Conservation (phyloP, 1,140 invertebrate genomes). For the Philopotamus ludificatus region DNA sequence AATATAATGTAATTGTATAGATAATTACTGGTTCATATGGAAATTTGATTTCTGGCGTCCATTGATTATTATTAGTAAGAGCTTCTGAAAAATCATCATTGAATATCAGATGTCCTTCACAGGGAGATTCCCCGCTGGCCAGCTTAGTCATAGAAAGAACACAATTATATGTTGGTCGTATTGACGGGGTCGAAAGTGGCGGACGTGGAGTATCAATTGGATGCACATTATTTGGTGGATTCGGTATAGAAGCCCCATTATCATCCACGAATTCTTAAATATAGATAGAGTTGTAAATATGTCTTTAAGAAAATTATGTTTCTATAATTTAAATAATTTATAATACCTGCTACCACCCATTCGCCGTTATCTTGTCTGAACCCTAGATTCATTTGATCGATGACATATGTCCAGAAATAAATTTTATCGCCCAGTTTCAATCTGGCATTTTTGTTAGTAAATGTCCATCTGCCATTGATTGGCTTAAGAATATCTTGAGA, state of each 20-base stretch:
- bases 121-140: constrained; percentile 49
- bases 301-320: no score
- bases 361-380: constrained; percentile 63
- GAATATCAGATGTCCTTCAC: constrained; percentile 57
- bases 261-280: constrained; percentile 27
- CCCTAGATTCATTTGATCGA: constrained; percentile 54
- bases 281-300: no score
- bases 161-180: constrained; percentile 38
- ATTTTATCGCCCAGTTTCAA: constrained; percentile 66
- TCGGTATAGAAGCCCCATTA: constrained; percentile 9
- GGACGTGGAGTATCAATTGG: background rate
- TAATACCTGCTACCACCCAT: constrained; percentile 58
- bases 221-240: constrained; percentile 12
- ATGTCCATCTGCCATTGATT: constrained; percentile 68
- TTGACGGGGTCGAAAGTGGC: background rate
- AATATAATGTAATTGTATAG: no score
- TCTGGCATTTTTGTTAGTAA: constrained; percentile 59
- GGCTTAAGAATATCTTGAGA: constrained; percentile 64
- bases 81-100: constrained; percentile 54
- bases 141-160: constrained; percentile 45
- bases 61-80: constrained; percentile 46
- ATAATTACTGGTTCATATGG: constrained; percentile 50
- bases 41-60: constrained; percentile 54
- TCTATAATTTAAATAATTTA: no score
- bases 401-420: constrained; percentile 75